These are phyloP conservation scores for Ceyx margarethae DNA, from an alignment of 2,113 vertebrate genomes.

Conservation along the genomic window DNA sequence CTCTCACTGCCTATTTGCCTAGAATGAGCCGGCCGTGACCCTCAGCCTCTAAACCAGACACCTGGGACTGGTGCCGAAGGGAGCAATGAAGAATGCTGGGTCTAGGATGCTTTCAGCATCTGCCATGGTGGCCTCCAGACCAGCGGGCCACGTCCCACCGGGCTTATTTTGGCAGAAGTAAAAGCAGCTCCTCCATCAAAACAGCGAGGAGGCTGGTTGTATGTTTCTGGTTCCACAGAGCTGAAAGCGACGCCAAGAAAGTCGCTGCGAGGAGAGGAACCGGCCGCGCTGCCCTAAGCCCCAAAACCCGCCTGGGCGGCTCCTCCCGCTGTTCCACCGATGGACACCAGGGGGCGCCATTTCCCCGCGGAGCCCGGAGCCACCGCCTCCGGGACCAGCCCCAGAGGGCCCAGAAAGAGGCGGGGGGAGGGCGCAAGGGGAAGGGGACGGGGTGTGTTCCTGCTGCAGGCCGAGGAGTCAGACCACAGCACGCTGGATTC, in stretches of 20 bases:
- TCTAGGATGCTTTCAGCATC: not conserved
- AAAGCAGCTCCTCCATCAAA: not conserved
- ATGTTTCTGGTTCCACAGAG: not conserved
- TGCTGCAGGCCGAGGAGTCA: fast-evolving
- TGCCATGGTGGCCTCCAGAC: fast-evolving
- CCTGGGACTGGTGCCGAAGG: not conserved
- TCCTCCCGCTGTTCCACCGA: not conserved
- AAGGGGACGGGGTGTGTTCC: fast-evolving
- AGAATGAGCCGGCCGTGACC: not conserved
- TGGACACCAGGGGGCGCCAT: not conserved
- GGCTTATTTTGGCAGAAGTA: not conserved
- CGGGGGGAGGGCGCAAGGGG: too few species aligned
- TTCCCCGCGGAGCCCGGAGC: not conserved
- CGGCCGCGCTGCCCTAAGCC: fast-evolving
- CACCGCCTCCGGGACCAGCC: not conserved
- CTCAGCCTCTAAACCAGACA: not conserved
- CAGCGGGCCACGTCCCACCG: not conserved
- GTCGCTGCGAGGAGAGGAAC: fast-evolving
- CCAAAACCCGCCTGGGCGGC: fast-evolving
- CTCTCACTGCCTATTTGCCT: not conserved
- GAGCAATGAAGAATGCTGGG: fast-evolving
- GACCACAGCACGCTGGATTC: too few species aligned
- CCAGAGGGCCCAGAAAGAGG: not conserved
- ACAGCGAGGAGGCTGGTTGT: not conserved
- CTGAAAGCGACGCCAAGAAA: fast-evolving